Conservation (phyloP, 2,797 vertebrate genomes). For the Stomatorhinus walkeri region DNA sequence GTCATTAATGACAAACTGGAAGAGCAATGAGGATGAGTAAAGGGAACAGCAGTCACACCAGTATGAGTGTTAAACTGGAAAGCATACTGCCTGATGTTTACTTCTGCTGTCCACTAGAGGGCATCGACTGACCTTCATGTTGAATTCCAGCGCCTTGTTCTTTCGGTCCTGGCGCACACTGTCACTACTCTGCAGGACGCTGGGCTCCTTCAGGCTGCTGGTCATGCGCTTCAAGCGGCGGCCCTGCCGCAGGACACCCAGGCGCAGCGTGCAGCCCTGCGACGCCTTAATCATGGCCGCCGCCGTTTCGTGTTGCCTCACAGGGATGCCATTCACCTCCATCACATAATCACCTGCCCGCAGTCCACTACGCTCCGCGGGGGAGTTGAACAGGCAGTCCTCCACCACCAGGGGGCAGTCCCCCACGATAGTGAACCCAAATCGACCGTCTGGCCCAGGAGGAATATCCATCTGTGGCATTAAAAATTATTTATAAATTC, state of each 20-base stretch:
- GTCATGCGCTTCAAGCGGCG: constrained; percentile 55
- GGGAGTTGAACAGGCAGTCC: constrained; percentile 63
- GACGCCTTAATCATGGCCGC: constrained; percentile 65
- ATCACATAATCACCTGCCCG: constrained; percentile 70
- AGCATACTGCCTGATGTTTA: neutral
- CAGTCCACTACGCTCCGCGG: constrained; percentile 64
- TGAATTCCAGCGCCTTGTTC: constrained; percentile 84
- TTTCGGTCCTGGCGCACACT: constrained; percentile 67
- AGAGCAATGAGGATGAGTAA: neutral
- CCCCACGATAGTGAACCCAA: constrained; percentile 70
- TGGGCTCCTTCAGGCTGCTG: constrained; percentile 60
- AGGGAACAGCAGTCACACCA: neutral
- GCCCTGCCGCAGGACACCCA: constrained; percentile 73
- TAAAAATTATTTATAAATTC: neutral
- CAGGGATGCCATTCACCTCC: constrained; percentile 71
- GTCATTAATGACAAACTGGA: neutral
- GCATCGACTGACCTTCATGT: constrained; percentile 65
- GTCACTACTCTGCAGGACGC: constrained; percentile 51
- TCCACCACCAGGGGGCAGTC: constrained; percentile 70
- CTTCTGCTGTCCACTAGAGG: neutral
- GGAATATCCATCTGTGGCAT: constrained; percentile 54
- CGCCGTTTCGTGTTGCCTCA: constrained; percentile 59
- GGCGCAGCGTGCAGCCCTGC: constrained; percentile 54
- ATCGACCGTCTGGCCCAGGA: constrained; percentile 57
- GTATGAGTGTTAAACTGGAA: neutral